phyloP scores from a whole-genome alignment of 1,140 invertebrate species.

The Akabosia matsudoensis region DNA sequence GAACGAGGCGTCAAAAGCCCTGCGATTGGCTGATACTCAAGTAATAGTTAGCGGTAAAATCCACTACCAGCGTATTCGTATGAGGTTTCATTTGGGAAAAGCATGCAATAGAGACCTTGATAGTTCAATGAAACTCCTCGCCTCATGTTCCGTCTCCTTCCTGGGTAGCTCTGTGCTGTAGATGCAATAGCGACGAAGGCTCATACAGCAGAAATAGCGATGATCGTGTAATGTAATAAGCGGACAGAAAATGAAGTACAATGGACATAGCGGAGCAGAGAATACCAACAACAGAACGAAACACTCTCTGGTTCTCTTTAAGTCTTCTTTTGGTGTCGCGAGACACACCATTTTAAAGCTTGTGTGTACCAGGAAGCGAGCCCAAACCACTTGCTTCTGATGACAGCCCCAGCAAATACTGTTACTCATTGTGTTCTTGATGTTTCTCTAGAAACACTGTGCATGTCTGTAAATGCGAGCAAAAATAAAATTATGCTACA shows the following conservation, averaged over 20 bases:
- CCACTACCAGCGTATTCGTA: not conserved
- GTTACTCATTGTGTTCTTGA: not conserved
- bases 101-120: not conserved
- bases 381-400: not conserved
- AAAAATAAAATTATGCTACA: too few species aligned
- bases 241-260: too few species aligned
- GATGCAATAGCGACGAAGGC: not conserved
- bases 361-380: not conserved
- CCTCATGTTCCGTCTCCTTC: not conserved
- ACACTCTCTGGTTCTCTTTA: too few species aligned
- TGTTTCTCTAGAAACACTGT: too few species aligned
- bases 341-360: not conserved
- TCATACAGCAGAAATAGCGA: too few species aligned
- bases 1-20: too few species aligned
- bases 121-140: conserved; percentile 6
- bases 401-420: not conserved
- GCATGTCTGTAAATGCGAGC: not conserved
- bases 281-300: too few species aligned
- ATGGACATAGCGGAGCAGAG: too few species aligned
- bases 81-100: not conserved
- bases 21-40: too few species aligned
- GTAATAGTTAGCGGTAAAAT: too few species aligned
- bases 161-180: not conserved
- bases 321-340: not conserved
- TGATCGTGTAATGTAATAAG: too few species aligned